phyloP scores from a whole-genome alignment of 2,888 invertebrate genomes.

The Diplazon laetatorius region DNA sequence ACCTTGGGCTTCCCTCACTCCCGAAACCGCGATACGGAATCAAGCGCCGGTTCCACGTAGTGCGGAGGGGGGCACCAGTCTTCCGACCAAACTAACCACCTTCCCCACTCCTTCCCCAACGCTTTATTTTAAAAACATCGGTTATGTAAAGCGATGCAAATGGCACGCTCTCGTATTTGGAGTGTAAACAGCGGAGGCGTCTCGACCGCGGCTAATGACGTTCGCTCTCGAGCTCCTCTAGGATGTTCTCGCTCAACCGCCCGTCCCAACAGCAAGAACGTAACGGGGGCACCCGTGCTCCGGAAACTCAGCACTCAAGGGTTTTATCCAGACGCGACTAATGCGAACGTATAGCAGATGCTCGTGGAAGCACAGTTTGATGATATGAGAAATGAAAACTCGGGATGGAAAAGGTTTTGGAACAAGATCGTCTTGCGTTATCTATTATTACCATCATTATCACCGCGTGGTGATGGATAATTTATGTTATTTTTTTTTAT shows the following conservation, averaged over 20 bases:
- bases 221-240: constrained; percentile 64
- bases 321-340: constrained; percentile 47
- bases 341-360: constrained; percentile 6
- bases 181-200: constrained; percentile 71
- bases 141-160: constrained; percentile 74
- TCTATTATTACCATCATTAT: constrained; percentile 5
- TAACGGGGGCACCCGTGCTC: constrained; percentile 26
- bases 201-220: constrained; percentile 73
- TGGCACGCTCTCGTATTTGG: constrained; percentile 71
- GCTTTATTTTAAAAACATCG: constrained; percentile 72
- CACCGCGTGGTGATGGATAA: not conserved
- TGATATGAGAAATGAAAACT: constrained; percentile 31
- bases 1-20: constrained; percentile 51
- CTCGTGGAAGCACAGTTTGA: constrained; percentile 17
- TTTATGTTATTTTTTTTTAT: not conserved
- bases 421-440: constrained; percentile 7
- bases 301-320: constrained; percentile 22
- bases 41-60: constrained; percentile 36
- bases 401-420: not conserved
- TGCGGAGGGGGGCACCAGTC: constrained; percentile 1
- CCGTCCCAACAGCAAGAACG: constrained; percentile 38
- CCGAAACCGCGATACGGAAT: constrained; percentile 53
- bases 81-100: constrained; percentile 1
- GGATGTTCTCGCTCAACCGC: constrained; percentile 57
- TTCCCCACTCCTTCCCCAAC: constrained; percentile 50